phyloP scores from a whole-genome alignment of 2,888 invertebrate species.

The Drosophila limbata region DNA sequence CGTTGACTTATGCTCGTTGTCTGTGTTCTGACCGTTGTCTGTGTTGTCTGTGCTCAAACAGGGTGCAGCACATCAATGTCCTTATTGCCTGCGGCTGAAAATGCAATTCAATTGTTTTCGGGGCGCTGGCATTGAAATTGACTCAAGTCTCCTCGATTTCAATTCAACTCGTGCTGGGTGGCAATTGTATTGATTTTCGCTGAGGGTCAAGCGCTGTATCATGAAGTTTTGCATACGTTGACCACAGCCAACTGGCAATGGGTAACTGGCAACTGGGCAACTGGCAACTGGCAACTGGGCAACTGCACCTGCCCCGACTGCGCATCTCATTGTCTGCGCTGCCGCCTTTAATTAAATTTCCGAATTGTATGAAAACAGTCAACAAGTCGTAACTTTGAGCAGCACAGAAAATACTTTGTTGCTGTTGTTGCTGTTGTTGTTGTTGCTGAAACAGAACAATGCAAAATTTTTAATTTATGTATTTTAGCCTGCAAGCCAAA shows the following conservation, averaged over 20 bases:
- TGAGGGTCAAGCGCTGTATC: slow-evolving; percentile 59
- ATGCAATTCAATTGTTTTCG: slow-evolving; percentile 83
- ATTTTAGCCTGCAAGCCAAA: slow-evolving; percentile 70
- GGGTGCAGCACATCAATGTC: slow-evolving; percentile 81
- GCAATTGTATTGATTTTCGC: slow-evolving; percentile 84
- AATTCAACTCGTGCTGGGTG: slow-evolving; percentile 71
- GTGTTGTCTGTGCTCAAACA: slow-evolving; percentile 39
- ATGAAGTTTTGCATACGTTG: slow-evolving; percentile 58
- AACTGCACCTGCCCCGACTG: slow-evolving; percentile 61
- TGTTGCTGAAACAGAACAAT: slow-evolving; percentile 76
- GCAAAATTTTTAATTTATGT: slow-evolving; percentile 82
- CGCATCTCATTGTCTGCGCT: slow-evolving; percentile 77
- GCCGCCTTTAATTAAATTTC: slow-evolving; percentile 80
- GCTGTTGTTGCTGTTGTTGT: slow-evolving; percentile 38
- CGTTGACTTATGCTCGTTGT: slow-evolving; percentile 64
- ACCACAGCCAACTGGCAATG: slow-evolving; percentile 6
- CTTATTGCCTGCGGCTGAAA: slow-evolving; percentile 63
- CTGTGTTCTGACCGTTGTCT: not conserved
- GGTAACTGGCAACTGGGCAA: slow-evolving; percentile 19
- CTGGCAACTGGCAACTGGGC: slow-evolving; percentile 26
- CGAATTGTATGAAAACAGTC: slow-evolving; percentile 81
- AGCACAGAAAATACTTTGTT: slow-evolving; percentile 64
- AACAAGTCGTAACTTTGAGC: slow-evolving; percentile 78
- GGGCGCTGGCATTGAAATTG: slow-evolving; percentile 55
- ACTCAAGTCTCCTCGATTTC: slow-evolving; percentile 28